Percentiles rank a stretch among this genome's conserved stretches.
phyloP scores from a whole-genome alignment of 2,888 invertebrate genomes.

The Galeruca laticollis region DNA sequence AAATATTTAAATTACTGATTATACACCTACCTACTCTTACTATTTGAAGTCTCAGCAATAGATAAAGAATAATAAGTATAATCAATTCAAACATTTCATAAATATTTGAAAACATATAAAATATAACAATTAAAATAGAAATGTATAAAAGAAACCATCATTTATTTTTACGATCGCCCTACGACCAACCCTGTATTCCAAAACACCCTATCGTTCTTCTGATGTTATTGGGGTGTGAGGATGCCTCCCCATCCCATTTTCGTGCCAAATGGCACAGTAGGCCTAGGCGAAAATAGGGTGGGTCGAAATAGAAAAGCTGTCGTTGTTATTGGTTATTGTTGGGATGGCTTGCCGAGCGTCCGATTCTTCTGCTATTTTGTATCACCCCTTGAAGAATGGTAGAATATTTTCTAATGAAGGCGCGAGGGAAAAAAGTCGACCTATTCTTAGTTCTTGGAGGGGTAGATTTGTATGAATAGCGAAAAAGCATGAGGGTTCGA shows the following conservation, averaged over 20 bases:
- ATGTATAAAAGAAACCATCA: not conserved
- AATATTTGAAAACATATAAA: no score
- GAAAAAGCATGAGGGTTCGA: not conserved
- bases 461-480: not conserved
- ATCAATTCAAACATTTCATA: no score
- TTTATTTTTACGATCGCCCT: not conserved
- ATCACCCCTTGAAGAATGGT: slow-evolving; percentile 17
- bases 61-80: no score
- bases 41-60: no score
- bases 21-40: no score
- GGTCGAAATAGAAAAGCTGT: slow-evolving; percentile 35
- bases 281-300: slow-evolving; percentile 50
- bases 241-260: slow-evolving; percentile 34
- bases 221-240: slow-evolving; percentile 28
- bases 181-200: not conserved
- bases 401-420: slow-evolving; percentile 10
- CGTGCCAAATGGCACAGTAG: slow-evolving; percentile 40
- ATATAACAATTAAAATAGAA: not conserved
- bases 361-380: slow-evolving; percentile 14
- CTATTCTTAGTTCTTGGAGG: slow-evolving; percentile 9
- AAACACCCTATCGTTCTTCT: not conserved
- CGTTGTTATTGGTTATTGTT: slow-evolving; percentile 46
- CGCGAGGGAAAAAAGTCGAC: not conserved
- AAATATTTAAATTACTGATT: no score
- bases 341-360: slow-evolving; percentile 9